A percentile compares a stretch with the other conserved stretches of the same genome.
Evolutionary conservation across 2,113 vertebrate species (phyloP).

Genomic region (Dendrocopos noguchii): DNA sequence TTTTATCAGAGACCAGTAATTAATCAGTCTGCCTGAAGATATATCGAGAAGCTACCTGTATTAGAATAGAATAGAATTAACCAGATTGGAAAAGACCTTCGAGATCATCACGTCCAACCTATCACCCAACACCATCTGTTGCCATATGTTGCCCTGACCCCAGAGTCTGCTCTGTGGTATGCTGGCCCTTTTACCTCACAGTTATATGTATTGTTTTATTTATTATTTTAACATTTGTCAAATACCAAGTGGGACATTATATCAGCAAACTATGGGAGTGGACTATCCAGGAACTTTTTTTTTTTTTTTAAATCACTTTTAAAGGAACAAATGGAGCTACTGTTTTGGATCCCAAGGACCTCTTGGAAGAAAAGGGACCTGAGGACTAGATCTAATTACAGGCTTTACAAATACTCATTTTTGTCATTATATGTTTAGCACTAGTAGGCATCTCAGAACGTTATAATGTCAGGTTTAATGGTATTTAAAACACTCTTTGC

Average conservation of each 20-base stretch:
- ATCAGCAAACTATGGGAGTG: neutral
- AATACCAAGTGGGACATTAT: neutral
- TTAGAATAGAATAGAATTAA: no score
- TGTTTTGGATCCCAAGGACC: neutral
- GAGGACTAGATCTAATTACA: neutral
- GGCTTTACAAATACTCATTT: neutral
- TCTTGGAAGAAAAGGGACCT: neutral
- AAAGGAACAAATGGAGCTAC: neutral
- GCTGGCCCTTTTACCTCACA: neutral
- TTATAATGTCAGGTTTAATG: neutral
- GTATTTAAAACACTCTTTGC: neutral
- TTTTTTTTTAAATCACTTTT: neutral
- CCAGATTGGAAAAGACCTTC: no score
- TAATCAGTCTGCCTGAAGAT: neutral
- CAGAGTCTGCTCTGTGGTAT: neutral
- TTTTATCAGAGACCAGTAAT: neutral
- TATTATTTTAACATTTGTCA: neutral
- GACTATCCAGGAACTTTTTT: neutral
- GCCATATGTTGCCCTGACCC: neutral
- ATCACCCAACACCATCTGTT: no score
- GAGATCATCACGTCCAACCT: no score
- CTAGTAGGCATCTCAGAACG: neutral
- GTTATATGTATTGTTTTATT: neutral
- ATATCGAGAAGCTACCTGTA: neutral
- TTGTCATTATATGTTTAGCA: neutral